Conservation (phyloP, 2,888 invertebrate species). For the Acrobasis suavella region DNA sequence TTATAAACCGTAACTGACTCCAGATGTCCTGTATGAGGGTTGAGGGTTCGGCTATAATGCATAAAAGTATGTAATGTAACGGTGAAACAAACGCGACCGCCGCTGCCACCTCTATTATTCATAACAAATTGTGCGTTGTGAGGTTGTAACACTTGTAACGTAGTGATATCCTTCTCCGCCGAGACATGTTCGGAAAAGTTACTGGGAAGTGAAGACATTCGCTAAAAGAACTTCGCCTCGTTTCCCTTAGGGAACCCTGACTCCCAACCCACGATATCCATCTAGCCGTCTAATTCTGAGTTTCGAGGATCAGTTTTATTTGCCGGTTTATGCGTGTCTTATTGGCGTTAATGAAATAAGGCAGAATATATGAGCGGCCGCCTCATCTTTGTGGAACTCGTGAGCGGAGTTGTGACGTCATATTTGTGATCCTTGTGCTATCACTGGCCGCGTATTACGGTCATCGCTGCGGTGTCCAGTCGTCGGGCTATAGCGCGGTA, state of each 20-base stretch:
- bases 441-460: constrained; percentile 40
- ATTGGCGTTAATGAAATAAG: constrained; percentile 43
- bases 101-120: constrained; percentile 4
- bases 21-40: constrained; percentile 27
- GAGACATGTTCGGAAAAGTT: not conserved
- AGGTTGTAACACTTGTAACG: not conserved
- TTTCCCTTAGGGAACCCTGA: not conserved
- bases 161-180: not conserved
- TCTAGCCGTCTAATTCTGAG: constrained; percentile 26
- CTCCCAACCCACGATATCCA: constrained; percentile 4
- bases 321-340: constrained; percentile 38
- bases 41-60: constrained; percentile 28
- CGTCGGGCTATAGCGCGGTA: constrained; percentile 36
- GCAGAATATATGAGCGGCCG: constrained; percentile 35
- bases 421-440: constrained; percentile 48
- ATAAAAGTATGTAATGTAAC: constrained; percentile 29
- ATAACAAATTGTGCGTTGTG: constrained; percentile 11
- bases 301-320: constrained; percentile 40
- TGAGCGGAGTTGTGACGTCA: constrained; percentile 50
- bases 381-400: constrained; percentile 33
- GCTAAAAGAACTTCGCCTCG: not conserved
- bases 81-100: constrained; percentile 1
- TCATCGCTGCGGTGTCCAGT: constrained; percentile 28
- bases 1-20: constrained; percentile 32
- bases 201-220: not conserved